phyloP scores from a whole-genome alignment of 2,797 vertebrate genomes.

The Falco peregrinus region DNA sequence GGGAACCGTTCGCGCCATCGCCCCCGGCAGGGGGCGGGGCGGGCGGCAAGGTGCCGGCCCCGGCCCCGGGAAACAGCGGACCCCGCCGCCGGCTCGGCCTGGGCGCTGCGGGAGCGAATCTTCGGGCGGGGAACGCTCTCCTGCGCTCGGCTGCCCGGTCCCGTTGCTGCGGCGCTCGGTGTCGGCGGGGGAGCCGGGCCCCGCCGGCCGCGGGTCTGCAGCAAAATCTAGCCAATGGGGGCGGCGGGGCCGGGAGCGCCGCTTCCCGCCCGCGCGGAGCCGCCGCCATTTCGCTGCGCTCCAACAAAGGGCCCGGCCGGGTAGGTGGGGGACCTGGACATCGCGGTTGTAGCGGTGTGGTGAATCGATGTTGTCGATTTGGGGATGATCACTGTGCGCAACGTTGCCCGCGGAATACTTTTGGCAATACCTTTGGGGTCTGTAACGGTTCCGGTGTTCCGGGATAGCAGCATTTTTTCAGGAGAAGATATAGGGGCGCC shows the following conservation, averaged over 20 bases:
- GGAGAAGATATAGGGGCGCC: fast-evolving
- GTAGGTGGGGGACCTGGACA: fast-evolving
- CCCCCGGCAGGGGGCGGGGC: neutral
- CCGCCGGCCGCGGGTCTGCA: neutral
- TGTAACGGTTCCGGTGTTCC: fast-evolving
- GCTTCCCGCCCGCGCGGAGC: neutral
- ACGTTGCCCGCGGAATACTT: fast-evolving
- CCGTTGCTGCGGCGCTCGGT: neutral
- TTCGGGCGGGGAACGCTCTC: too few relatives aligned
- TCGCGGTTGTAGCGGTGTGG: neutral
- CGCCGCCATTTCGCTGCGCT: neutral
- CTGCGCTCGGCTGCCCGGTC: neutral
- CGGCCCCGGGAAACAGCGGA: neutral
- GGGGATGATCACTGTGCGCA: neutral
- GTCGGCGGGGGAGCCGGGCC: neutral
- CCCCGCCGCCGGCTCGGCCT: too few relatives aligned
- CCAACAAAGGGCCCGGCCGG: too few relatives aligned
- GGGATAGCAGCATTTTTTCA: fast-evolving
- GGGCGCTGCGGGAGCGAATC: neutral
- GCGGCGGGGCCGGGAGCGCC: neutral
- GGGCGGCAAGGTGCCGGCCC: neutral
- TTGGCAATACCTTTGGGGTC: fast-evolving
- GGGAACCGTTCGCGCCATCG: neutral
- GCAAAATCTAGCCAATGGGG: neutral
- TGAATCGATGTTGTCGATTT: neutral